Percentiles rank a stretch among this genome's conserved stretches.
Evolutionary conservation across 2,888 invertebrate species (phyloP).

Genomic region (Xanthostigma xanthostigma): DNA sequence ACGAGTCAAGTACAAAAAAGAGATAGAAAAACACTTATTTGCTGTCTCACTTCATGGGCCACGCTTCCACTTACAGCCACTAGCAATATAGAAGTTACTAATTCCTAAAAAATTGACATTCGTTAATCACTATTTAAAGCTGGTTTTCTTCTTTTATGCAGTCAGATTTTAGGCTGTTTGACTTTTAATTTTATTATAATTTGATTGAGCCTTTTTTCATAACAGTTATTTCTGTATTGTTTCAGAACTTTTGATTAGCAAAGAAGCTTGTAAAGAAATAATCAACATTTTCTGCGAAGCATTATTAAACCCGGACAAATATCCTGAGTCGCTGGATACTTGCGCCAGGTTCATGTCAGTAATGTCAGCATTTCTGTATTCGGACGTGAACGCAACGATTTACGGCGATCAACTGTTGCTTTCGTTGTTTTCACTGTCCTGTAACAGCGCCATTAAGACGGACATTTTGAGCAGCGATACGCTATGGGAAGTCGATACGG

Average conservation of each 20-base stretch:
- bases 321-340: conserved; percentile 27
- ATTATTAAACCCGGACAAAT: conserved; percentile 19
- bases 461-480: conserved; percentile 31
- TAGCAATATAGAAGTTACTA: no score
- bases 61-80: no score
- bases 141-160: no score
- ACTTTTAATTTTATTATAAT: no score
- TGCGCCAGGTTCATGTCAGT: conserved; percentile 36
- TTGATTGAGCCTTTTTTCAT: no score
- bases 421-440: conserved; percentile 31
- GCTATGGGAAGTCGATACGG: conserved; percentile 37
- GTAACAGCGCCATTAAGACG: conserved; percentile 23
- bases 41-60: no score
- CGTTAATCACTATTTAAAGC: no score
- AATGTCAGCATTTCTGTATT: conserved; percentile 33
- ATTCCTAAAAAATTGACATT: no score
- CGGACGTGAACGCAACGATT: conserved; percentile 25
- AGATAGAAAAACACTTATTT: no score
- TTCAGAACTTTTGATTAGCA: conserved; percentile 29
- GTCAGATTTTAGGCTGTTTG: no score
- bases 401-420: conserved; percentile 30
- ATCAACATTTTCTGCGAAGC: conserved; percentile 26
- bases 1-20: no score
- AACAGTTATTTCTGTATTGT: conserved; percentile 12
- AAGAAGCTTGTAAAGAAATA: conserved; percentile 26